Base-by-base conservation (phyloP, 2,797 vertebrate species). In the Molossus alvarezi region DNA sequence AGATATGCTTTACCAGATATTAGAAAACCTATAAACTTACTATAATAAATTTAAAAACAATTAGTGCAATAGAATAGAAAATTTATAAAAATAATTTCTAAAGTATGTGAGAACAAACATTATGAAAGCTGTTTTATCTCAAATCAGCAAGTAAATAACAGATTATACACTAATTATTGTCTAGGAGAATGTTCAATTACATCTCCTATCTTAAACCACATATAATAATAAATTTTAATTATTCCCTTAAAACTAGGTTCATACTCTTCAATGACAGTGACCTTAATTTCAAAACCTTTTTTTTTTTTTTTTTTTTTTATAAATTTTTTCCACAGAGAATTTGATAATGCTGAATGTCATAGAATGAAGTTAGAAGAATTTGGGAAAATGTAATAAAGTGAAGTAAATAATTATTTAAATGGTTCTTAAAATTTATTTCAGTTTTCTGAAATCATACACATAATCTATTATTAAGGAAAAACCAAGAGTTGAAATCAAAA, bases 321-420 rank as follows among this genome's bases (percentile, higher is more conserved):
- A 55, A 48, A 27, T 51, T 65, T 92, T 72, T 57, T 23, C 60
- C 9, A 81, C 2, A 84, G 27, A 79, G 1, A 85, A 21, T 2
- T 53, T 80, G 11, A 69, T 60, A 67, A 37, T 33, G 3, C 6
- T 25, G 13, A 89, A 1, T 75, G 20, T 92, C 51, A 64, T 2
- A 75, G 21, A 93, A 84, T 57, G 37, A 75, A 84, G 48, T 75
- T 80, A 82, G 12, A 91, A 58, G 4, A 82, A 33, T 67, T 84
- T 87, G 4, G 71, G 27, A 62, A 94, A 79, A 86, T 12, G 2
- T 18, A 60, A 58, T 53, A 88, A 14, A 23, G 79, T 48, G 7
- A 80, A 29, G 23, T 58, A 84, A 96, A 69, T 55, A 62, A 96
- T 48, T 62, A 73, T n/a, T 67, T 73, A 71, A 57, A 20, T 37